Evolutionary conservation across 1,140 invertebrate species (phyloP), one percentile per base, ranked within the genome.

Genomic region (Drosophila prosaltans): DNA sequence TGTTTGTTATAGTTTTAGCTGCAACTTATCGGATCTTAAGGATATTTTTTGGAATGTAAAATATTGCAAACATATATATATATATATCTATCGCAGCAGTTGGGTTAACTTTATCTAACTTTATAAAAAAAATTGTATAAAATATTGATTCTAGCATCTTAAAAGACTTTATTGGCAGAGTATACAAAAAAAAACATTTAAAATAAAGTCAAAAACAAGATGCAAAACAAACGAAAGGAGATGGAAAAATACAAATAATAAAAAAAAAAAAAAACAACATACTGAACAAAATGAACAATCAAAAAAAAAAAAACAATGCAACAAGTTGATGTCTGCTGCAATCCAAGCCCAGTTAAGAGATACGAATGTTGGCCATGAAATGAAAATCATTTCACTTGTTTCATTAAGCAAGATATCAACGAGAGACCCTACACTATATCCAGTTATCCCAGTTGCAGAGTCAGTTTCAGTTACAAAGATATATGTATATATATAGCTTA

Each of bases 331-430:
- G 45, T 16, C 36, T 60, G 60, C 36, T 69, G 26, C 45, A 51
- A 51, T 26, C 21, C 24, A 51, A 51, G 55, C 32, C 24, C 32
- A 48, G 58, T 36, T 26, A 28, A 61, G 45, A 75, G 45, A 75
- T 70, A 30, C 71, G 74, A 64, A 11, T 55, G 64, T 62, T 82
- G 83, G 66, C 80, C 83, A 65, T 88, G 83, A 83, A 78, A 60
- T 32, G 30, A 65, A 30, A 59, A 88, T 88, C 80, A 86, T 88
- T 86, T 88, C 83, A 88, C 83, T 74, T 82, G 77, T 78, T 63
- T 54, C 21, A 59, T 59, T 41, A 39, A 40, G 40, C 39, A 28
- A 41, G 39, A 51, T 36, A 36, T 36, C 32, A 36, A 1, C 32
- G 6, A 36, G 32, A 36, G 28, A 3, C 28, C 6, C 32, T 4